Evolutionary conservation across 23 tunicate genomes (phyloP).

Genomic region (Pegea sp.): DNA sequence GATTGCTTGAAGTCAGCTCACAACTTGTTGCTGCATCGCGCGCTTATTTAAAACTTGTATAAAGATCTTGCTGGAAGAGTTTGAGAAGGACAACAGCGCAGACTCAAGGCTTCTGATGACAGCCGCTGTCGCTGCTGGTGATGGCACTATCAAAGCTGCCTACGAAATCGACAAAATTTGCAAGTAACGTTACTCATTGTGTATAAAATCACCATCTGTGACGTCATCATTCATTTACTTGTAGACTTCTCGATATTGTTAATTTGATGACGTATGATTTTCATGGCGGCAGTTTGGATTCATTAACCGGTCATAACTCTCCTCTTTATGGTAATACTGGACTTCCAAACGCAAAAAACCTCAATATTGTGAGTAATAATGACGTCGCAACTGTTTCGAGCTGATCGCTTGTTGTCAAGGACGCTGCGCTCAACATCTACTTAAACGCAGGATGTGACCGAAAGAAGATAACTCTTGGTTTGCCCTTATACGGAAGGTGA

Average conservation of each 20-base stretch:
- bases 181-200: no score
- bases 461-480: constrained; percentile 48
- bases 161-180: constrained; percentile 51
- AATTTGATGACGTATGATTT: constrained; percentile 91
- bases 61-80: constrained; percentile 13
- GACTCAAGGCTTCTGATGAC: constrained; percentile 38
- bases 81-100: constrained; percentile 5
- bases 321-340: constrained; percentile 17
- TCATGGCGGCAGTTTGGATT: constrained; percentile 73
- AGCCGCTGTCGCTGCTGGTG: constrained; percentile 77
- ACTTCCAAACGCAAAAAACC: neutral
- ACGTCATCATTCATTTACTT: neutral
- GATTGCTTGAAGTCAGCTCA: constrained; percentile 17
- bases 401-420: no score
- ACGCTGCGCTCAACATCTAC: constrained; percentile 25
- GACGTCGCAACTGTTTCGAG: no score
- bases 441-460: constrained; percentile 38
- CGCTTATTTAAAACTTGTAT: neutral
- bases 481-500: constrained; percentile 87
- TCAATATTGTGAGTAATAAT: constrained; percentile 46
- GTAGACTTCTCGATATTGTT: constrained; percentile 32
- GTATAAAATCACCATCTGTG: neutral
- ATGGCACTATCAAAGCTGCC: constrained; percentile 28
- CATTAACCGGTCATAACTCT: constrained; percentile 57
- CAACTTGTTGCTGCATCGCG: neutral